phyloP scores from a whole-genome alignment of 2,113 vertebrate genomes.

The Petrocephalus microphthalmus region DNA sequence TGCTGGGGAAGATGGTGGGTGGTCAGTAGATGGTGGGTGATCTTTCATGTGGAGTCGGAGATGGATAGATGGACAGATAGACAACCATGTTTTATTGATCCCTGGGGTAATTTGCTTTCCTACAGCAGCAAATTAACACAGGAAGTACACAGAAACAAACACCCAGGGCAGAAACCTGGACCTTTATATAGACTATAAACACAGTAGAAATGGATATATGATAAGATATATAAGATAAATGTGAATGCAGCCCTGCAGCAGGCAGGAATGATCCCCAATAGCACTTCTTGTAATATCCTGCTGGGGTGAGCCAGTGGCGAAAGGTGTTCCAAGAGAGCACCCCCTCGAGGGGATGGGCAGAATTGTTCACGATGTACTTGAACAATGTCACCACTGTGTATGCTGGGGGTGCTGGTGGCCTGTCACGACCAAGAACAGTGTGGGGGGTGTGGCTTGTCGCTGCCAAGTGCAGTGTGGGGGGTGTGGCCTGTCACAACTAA shows the following conservation, averaged over 20 bases:
- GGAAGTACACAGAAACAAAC: background rate
- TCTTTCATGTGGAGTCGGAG: background rate
- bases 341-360: background rate
- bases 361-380: no score
- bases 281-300: background rate
- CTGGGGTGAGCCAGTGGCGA: background rate
- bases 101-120: background rate
- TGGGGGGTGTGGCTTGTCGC: background rate
- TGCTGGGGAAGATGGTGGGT: background rate
- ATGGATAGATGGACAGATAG: no score
- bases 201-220: background rate
- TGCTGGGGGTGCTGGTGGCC: background rate
- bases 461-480: accelerated
- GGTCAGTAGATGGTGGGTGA: background rate
- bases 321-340: background rate
- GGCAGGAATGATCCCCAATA: background rate
- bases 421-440: accelerated
- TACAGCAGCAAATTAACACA: background rate
- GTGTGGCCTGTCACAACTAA: background rate
- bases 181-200: background rate
- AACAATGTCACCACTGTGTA: no score
- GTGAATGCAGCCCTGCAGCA: no score
- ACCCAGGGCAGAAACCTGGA: background rate
- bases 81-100: background rate
- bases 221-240: background rate